These are phyloP conservation scores for Rugalucina vietnamica DNA, from an alignment of 2,888 invertebrate genomes.

Conservation along the genomic window DNA sequence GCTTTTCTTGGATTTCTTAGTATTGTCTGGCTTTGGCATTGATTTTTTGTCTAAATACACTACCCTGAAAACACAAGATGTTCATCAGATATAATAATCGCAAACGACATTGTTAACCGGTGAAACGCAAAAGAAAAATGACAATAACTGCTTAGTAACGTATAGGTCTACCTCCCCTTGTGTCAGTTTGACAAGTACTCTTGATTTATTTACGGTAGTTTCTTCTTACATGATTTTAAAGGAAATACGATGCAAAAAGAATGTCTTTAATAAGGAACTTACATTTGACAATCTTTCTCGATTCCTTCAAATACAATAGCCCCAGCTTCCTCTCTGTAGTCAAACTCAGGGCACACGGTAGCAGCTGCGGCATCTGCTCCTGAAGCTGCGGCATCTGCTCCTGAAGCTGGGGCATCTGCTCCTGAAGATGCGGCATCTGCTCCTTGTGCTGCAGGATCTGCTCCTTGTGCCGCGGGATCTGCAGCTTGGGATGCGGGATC, in stretches of 20 bases:
- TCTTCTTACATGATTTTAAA: background rate
- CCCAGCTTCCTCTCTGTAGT: background rate
- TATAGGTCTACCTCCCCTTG: no score
- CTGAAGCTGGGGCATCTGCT: background rate
- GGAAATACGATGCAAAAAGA: background rate
- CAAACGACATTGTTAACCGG: background rate
- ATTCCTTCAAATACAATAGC: conserved; percentile 13
- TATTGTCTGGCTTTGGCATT: background rate
- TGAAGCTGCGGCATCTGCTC: background rate
- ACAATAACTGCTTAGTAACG: background rate
- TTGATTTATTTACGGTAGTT: no score
- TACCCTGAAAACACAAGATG: background rate
- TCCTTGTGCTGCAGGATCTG: background rate
- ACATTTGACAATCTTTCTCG: conserved; percentile 24
- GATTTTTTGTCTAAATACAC: background rate
- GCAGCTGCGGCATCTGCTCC: background rate
- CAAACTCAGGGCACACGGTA: background rate
- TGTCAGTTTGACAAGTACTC: no score
- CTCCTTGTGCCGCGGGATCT: background rate
- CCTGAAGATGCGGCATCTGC: background rate
- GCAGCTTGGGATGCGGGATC: background rate
- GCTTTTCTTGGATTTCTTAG: background rate
- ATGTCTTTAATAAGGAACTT: background rate
- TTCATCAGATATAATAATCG: background rate
- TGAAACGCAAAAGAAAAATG: background rate